Evolutionary conservation across 2,113 vertebrate genomes (phyloP), one percentile per base, ranked within the genome.

Genomic region (Corydoras sp.): DNA sequence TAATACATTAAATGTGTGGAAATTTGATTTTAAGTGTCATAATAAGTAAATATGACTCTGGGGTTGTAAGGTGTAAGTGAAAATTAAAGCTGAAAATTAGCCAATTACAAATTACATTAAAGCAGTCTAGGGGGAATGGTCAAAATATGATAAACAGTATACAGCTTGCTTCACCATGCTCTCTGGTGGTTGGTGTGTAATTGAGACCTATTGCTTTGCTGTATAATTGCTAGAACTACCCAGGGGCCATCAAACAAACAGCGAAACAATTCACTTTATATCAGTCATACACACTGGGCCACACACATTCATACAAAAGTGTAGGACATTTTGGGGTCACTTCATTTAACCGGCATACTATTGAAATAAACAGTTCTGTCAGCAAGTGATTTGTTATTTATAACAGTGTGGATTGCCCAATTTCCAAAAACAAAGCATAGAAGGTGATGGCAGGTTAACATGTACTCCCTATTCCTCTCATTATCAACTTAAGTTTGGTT

Each of bases 171-270:
- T 43, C 35, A 4, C 35, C 65, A 31, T 50, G 5, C 49, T 55
- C 65, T 55, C 65, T 67, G 24, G 31, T 7, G 32, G 65, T 53
- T 56, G 14, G 51, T 14, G n/a, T 65, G 48, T 49, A 30, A 58
- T 30, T 48, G 60, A 14, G 60, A 64, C 62, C 68, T 65, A 58
- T 65, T 18, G 51, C 51, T 7, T 15, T 50, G 30, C 58, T 76
- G 55, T 66, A 65, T 74, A 79, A 69, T 71, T 72, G 73, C 15
- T 69, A 65, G 66, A 58, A 49, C 64, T 30, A 53, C 65, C 56
- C 58, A 65, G 68, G 51, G 65, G 62, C 53, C 63, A 60, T 74
- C 68, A 65, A 69, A 63, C 30, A 62, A 65, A 69, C 62, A 72
- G 69, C 24, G 65, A 77, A 73, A 69, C 69, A 70, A 64, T 24